These are phyloP conservation scores for Rotaria macrura DNA, from an alignment of 2,888 invertebrate genomes.

Conservation along the genomic window DNA sequence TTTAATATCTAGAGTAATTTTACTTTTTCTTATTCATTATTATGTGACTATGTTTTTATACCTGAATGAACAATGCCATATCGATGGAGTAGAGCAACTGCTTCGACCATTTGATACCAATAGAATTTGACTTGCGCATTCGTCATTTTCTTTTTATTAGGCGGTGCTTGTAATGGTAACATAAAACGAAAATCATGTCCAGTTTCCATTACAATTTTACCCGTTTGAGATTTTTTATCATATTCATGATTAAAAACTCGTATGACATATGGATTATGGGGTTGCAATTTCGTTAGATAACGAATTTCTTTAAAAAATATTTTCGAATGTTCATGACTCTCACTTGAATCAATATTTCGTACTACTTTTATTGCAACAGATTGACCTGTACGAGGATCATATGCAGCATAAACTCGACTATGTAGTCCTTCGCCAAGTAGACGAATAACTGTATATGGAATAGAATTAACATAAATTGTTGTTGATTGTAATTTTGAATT, in stretches of 20 bases:
- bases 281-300: conserved; percentile 9
- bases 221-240: background rate
- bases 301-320: conserved; percentile 21
- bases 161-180: background rate
- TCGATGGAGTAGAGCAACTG: background rate
- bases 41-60: background rate
- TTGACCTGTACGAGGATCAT: background rate
- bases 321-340: background rate
- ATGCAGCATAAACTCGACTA: conserved; percentile 16
- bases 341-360: background rate
- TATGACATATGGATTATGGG: background rate
- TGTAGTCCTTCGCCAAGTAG: conserved; percentile 6
- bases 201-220: conserved; percentile 21
- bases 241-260: background rate
- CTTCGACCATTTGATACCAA: conserved; percentile 24
- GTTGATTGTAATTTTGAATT: background rate
- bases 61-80: conserved; percentile 19
- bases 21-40: too few species aligned
- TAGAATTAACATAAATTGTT: background rate
- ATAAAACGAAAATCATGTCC: conserved; percentile 18
- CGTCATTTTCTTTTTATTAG: background rate
- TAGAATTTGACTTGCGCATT: background rate
- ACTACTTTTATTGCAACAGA: conserved; percentile 3
- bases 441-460: background rate
- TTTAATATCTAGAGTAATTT: background rate